Conservation (phyloP, 1,140 invertebrate species). For the Dufourea novaeangliae region DNA sequence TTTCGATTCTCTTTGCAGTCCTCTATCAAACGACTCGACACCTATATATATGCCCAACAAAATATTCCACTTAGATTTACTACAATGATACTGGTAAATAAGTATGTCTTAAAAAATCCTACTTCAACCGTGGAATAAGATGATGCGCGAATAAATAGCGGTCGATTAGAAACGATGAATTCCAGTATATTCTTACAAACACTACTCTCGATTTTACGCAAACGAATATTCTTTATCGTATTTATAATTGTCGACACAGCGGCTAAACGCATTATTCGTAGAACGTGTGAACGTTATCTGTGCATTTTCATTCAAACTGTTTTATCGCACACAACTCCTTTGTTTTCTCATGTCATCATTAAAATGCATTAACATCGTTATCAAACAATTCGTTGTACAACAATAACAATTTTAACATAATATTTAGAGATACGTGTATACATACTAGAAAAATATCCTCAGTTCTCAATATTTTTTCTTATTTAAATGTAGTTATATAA, state of each 20-base stretch:
- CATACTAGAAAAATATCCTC: not conserved
- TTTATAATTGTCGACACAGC: constrained; percentile 4
- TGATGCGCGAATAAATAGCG: constrained; percentile 20
- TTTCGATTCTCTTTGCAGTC: not conserved
- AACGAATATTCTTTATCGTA: not conserved
- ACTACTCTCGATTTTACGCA: not conserved
- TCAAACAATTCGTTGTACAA: too few species aligned
- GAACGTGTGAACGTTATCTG: not conserved
- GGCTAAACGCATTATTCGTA: constrained; percentile 8
- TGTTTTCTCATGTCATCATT: not conserved
- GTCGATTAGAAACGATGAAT: not conserved
- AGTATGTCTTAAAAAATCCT: constrained; percentile 12
- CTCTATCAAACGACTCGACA: not conserved
- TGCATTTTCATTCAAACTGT: not conserved
- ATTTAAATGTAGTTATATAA: not conserved
- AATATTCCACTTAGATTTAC: not conserved
- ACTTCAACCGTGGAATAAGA: constrained; percentile 28
- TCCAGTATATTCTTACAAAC: not conserved
- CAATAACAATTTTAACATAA: not conserved
- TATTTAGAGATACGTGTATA: not conserved
- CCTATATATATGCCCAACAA: constrained; percentile 10
- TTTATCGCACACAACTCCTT: not conserved
- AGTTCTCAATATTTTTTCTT: not conserved
- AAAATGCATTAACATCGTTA: not conserved
- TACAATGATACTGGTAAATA: not conserved